Conservation (phyloP, 2,888 invertebrate genomes). For the Sarcophaga carnaria region DNA sequence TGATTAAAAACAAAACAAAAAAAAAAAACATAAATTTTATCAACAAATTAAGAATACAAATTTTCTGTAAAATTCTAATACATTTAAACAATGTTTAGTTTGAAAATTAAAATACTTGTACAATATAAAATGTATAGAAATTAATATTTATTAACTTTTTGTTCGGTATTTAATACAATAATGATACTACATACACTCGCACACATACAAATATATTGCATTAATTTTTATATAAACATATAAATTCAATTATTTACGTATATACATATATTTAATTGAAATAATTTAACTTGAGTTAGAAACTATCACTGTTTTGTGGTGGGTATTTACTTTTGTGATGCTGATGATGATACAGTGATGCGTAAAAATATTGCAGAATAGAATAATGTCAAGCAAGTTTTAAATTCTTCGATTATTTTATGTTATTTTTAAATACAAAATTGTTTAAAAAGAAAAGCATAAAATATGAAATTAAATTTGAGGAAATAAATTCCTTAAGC, state of each 20-base stretch:
- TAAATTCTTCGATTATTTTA: too few species aligned
- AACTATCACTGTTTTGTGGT: slow-evolving; percentile 31
- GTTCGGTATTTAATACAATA: background rate
- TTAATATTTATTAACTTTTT: slow-evolving; percentile 5
- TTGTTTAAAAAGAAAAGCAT: background rate
- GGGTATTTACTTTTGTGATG: slow-evolving; percentile 21
- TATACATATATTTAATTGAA: slow-evolving; percentile 30
- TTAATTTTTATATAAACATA: background rate
- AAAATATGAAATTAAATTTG: too few species aligned
- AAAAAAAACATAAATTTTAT: too few species aligned
- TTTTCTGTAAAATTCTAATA: background rate
- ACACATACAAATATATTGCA: background rate
- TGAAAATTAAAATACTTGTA: background rate
- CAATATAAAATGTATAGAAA: background rate
- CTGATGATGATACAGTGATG: slow-evolving; percentile 3
- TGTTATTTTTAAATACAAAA: background rate
- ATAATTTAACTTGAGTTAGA: slow-evolving; percentile 17
- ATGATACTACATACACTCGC: background rate
- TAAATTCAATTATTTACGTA: slow-evolving; percentile 48
- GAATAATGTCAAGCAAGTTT: background rate
- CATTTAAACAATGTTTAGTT: background rate
- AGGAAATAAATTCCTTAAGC: too few species aligned
- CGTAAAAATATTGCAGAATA: background rate
- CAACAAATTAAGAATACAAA: background rate
- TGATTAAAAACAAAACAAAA: too few species aligned